Evolutionary conservation across 1,140 invertebrate genomes (phyloP).

Genomic region (Eciton burchellii): DNA sequence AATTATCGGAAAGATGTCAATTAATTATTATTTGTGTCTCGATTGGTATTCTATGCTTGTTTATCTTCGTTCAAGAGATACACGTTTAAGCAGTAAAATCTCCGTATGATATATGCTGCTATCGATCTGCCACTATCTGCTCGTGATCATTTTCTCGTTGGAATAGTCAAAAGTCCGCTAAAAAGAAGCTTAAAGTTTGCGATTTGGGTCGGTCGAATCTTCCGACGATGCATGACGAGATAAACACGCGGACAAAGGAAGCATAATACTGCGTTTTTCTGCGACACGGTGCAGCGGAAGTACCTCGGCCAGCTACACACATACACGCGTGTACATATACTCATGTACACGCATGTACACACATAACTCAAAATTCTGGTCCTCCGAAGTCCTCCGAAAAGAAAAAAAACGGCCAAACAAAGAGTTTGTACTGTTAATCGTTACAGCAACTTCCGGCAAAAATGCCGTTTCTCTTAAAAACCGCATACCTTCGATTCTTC

Average conservation of each 20-base stretch:
- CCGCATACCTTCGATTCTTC: background rate
- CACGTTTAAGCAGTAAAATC: background rate
- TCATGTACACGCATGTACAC: background rate
- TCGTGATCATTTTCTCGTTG: constrained; percentile 37
- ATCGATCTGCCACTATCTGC: constrained; percentile 34
- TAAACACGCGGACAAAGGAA: constrained; percentile 63
- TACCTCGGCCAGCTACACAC: too few relatives aligned
- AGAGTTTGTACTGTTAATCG: constrained; percentile 49
- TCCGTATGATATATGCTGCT: background rate
- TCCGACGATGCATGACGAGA: constrained; percentile 65
- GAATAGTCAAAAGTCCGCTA: constrained; percentile 23
- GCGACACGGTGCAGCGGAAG: constrained; percentile 1
- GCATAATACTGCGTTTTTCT: constrained; percentile 52
- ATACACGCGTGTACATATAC: background rate
- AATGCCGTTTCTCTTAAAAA: background rate
- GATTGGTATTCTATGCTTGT: background rate
- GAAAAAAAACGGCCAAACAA: constrained; percentile 29
- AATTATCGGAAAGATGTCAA: background rate
- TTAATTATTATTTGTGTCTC: background rate
- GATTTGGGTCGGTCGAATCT: constrained; percentile 65
- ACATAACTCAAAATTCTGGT: constrained; percentile 18
- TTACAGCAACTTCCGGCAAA: background rate
- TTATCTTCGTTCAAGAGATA: background rate
- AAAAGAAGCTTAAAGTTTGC: constrained; percentile 61
- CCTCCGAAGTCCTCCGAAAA: constrained; percentile 43